These are phyloP conservation scores for Toxostoma redivivum DNA, from an alignment of 2,113 vertebrate species.

Conservation along the genomic window DNA sequence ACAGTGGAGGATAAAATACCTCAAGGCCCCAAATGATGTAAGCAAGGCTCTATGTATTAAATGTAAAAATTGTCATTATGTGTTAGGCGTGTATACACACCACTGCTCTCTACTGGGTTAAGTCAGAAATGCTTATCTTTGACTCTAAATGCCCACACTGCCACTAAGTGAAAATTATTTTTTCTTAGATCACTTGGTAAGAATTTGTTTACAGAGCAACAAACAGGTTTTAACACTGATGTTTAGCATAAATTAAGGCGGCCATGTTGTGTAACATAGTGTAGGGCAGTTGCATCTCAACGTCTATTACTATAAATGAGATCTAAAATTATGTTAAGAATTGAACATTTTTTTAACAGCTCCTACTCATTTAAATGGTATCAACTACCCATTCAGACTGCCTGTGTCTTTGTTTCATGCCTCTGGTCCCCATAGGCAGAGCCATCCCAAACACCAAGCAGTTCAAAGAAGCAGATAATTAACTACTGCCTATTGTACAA, in stretches of 20 bases:
- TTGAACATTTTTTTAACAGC: neutral
- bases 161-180: neutral
- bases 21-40: neutral
- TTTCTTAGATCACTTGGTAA: neutral
- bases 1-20: neutral
- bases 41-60: neutral
- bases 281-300: neutral
- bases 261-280: neutral
- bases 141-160: neutral
- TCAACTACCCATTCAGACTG: neutral
- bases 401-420: constrained; percentile 10
- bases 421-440: constrained; percentile 34
- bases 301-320: neutral
- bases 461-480: constrained; percentile 64
- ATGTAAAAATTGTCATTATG: neutral
- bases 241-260: neutral
- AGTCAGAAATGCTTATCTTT: constrained; percentile 42
- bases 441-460: constrained; percentile 55
- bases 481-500: constrained; percentile 62
- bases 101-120: constrained; percentile 61
- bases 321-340: neutral
- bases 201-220: constrained; percentile 1
- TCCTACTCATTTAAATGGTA: neutral
- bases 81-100: constrained; percentile 12
- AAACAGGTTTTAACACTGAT: neutral